Base-by-base conservation (phyloP, 2,113 vertebrate genomes). In the Myrmecobius fasciatus region DNA sequence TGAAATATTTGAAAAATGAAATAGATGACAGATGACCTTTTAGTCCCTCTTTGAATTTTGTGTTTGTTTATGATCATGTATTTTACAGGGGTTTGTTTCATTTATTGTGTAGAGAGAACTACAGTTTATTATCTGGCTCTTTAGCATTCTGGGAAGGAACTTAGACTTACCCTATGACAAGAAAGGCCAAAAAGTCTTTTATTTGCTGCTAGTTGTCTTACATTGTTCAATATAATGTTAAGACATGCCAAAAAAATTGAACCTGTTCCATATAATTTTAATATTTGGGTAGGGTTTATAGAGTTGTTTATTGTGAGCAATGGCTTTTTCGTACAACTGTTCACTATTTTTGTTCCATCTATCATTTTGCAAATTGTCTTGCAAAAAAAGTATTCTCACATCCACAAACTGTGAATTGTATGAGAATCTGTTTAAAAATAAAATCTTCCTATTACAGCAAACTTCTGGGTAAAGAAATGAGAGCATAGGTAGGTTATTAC, bases 361-460 rank as follows among this genome's bases (percentile, higher is more conserved):
- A 31, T 95, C 92, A 43, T 48, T 97, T 95, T 92, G 53, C 92
- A 93, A 43, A 90, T 95, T 95, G 89, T 89, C 91, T 91, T 92
- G 46, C 95, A 88, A 83, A 56, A 56, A 56, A 56, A 90, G 26
- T 94, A 60, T 96, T 96, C 47, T 96, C 1, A 0, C n/a, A 25
- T 52, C 92, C 31, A 46, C 67, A 89, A 96, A 28, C 60, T 46
- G 92, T 89, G 94, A 96, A 95, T 97, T 91, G 28, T 88, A 49
- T 94, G 91, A 92, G 95, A 95, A 46, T 67, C 43, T 9, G 92
- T 96, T 96, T 96, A 96, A 96, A 95, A 95, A 96, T 96, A 97
- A 97, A 95, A 67, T 2, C 92, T 93, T 96, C 56, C 52, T 94
- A 53, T 92, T 75, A 92, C 91, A 93, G 52, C 43, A 52, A 49